A percentile compares a stretch with the other conserved stretches of the same genome.
These are phyloP conservation scores for Limosa lapponica DNA, from an alignment of 2,797 vertebrate species.

Conservation along the genomic window DNA sequence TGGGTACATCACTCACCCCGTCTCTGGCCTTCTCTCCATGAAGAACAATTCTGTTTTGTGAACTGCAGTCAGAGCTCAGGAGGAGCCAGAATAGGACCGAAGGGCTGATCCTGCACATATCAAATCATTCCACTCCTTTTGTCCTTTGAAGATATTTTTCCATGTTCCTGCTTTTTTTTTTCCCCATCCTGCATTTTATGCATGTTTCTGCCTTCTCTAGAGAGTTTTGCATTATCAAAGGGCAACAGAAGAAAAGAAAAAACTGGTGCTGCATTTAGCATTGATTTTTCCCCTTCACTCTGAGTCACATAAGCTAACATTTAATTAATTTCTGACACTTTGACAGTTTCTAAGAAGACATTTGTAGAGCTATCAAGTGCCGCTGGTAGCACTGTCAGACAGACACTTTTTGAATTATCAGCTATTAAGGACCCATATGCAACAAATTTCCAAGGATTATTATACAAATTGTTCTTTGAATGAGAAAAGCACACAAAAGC, in stretches of 20 bases:
- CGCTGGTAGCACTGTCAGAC: constrained; percentile 75
- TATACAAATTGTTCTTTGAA: constrained; percentile 71
- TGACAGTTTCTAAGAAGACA: constrained; percentile 82
- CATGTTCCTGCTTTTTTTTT: not conserved
- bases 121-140: not conserved
- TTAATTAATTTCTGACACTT: constrained; percentile 88
- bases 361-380: constrained; percentile 79
- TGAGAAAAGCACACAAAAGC: constrained; percentile 60
- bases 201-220: constrained; percentile 34
- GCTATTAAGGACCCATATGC: constrained; percentile 71
- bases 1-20: not conserved
- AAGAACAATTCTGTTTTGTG: not conserved
- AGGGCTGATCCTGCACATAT: not conserved
- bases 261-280: constrained; percentile 63
- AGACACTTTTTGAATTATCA: constrained; percentile 68
- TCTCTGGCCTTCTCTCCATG: not conserved
- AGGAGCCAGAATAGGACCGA: not conserved
- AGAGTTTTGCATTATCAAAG: constrained; percentile 55
- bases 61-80: not conserved
- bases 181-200: constrained; percentile 18
- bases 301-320: constrained; percentile 83
- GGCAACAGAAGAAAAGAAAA: constrained; percentile 49
- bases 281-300: constrained; percentile 61
- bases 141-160: not conserved
- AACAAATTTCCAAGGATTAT: constrained; percentile 73